Conservation (phyloP, 2,888 invertebrate genomes). For the Altica lythri region DNA sequence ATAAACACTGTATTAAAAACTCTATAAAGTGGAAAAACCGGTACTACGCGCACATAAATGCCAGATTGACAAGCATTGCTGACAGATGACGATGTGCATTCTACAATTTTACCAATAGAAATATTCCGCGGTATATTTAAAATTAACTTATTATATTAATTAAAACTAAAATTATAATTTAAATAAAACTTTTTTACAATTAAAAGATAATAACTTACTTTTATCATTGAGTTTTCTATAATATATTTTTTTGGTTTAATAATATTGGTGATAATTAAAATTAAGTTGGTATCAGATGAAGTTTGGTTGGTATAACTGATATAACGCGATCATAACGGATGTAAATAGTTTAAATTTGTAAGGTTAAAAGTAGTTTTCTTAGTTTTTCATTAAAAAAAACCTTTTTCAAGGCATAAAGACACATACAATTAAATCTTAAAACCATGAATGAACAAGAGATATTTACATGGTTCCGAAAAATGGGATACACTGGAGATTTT, state of each 20-base stretch:
- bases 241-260: no score
- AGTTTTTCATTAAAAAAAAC: no score
- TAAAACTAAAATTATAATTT: background rate
- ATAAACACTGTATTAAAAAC: constrained; percentile 44
- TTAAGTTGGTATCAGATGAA: no score
- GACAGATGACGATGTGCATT: constrained; percentile 8
- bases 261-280: no score
- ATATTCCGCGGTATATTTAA: background rate
- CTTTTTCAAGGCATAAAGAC: background rate
- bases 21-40: constrained; percentile 45
- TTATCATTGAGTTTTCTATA: no score
- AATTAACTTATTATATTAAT: background rate
- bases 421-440: background rate
- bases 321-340: no score
- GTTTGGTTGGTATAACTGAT: no score
- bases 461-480: constrained; percentile 36
- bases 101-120: background rate
- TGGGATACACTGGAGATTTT: constrained; percentile 41
- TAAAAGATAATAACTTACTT: no score
- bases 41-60: constrained; percentile 50
- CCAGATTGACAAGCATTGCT: constrained; percentile 37
- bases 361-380: no score
- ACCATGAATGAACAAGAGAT: constrained; percentile 34
- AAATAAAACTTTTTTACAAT: no score
- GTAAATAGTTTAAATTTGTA: no score